phyloP scores from a whole-genome alignment of 2,797 vertebrate species.

The Rhabdomys pumilio region DNA sequence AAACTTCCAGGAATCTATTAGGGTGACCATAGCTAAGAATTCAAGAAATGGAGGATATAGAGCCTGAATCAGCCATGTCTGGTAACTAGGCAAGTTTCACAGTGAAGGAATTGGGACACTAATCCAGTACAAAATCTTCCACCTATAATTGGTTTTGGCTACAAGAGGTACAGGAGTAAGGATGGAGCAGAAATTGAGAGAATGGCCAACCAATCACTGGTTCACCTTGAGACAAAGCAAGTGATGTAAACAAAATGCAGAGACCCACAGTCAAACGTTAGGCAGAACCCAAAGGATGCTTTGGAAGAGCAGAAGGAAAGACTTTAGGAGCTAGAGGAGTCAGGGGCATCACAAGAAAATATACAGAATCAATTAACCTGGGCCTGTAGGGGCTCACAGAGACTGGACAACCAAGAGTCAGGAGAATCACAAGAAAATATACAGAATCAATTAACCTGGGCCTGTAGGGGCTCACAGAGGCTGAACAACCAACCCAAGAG shows the following conservation, averaged over 20 bases:
- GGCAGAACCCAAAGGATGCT: background rate
- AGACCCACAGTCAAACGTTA: background rate
- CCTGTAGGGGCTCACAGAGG: background rate
- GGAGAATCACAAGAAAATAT: background rate
- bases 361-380: background rate
- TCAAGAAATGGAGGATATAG: background rate
- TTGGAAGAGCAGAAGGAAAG: background rate
- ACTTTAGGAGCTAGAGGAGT: background rate
- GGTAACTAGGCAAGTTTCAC: background rate
- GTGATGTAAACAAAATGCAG: background rate
- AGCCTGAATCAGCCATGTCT: background rate
- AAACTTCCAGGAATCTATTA: background rate
- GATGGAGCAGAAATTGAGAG: background rate
- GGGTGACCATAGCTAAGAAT: background rate
- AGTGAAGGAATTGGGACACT: background rate
- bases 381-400: background rate
- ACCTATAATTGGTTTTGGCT: background rate
- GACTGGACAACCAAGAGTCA: background rate
- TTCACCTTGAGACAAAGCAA: background rate
- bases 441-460: background rate
- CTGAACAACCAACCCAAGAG: background rate
- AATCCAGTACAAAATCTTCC: background rate
- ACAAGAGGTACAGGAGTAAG: background rate
- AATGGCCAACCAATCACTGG: background rate
- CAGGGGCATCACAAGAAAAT: background rate